phyloP scores from a whole-genome alignment of 2,797 vertebrate species.

The Parambassis ranga region DNA sequence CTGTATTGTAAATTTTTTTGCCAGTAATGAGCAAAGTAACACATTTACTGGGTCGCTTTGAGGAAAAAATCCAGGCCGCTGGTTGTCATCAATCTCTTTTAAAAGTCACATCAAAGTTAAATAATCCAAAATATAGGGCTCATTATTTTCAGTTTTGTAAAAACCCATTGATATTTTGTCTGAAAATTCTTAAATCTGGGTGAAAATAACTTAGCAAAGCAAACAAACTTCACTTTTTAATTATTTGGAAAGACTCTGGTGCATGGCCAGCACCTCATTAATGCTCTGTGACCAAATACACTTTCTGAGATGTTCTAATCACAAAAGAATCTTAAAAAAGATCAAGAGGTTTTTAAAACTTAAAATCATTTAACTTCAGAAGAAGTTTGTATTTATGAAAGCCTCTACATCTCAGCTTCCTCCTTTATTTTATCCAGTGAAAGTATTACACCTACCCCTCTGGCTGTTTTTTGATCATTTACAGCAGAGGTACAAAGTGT shows the following conservation, averaged over 20 bases:
- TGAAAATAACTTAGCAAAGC: constrained; percentile 1
- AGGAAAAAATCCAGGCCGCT: constrained; percentile 6
- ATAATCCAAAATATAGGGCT: background rate
- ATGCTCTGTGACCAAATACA: background rate
- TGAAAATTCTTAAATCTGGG: background rate
- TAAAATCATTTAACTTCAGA: too few relatives aligned
- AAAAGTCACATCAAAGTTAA: constrained; percentile 1
- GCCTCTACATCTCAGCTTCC: too few relatives aligned
- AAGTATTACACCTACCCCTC: background rate
- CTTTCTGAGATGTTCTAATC: constrained; percentile 1
- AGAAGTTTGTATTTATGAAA: too few relatives aligned
- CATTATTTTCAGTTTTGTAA: constrained; percentile 13
- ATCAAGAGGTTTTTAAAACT: background rate
- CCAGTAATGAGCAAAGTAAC: constrained; percentile 26
- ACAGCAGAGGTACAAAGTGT: constrained; percentile 6
- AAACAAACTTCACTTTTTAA: constrained; percentile 16
- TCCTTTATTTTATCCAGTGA: background rate
- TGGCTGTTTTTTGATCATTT: constrained; percentile 8
- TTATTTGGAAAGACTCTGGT: background rate
- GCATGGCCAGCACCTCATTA: constrained; percentile 6
- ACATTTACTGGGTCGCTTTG: constrained; percentile 11
- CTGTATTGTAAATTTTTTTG: constrained; percentile 18
- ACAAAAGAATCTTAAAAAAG: background rate
- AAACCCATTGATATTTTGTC: too few relatives aligned
- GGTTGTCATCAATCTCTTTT: constrained; percentile 2